Evolutionary conservation across 2,888 invertebrate species (phyloP), one percentile per base, ranked within the genome.

Genomic region (Pseudanteris insignis): DNA sequence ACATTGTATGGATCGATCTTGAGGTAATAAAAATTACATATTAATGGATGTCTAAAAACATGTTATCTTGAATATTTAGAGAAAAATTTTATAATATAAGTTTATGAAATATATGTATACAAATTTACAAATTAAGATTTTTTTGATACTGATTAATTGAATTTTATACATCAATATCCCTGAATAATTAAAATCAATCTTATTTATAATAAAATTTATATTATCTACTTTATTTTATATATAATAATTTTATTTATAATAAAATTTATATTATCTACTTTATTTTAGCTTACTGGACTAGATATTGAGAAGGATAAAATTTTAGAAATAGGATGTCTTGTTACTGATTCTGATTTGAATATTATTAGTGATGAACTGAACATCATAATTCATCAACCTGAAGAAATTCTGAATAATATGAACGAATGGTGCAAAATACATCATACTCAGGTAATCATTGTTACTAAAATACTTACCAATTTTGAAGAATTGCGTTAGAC

Each of bases 281-380:
- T n/a, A n/a, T 21, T 21, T 21, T 72, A 89, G 88, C 93, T 98
- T 94, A 93, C 95, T 5, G 97, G 97, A 0, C 81, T 97, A 9
- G 86, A 96, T 75, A 76, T 89, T 36, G 83, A 88, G 0, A 86
- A 81, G 41, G 89, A 94, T 72, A 85, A 88, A 63, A 91, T 98
- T 44, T 79, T 98, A 71, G 97, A 98, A 84, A 86, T 96, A 47
- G 92, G 94, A 0, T 92, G 94, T 75, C 75, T 97, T 18, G 84
- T 98, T 46, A 97, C 97, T 0, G 93, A 96, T 75, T 82, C 84
- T 7, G 75, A 93, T 43, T 81, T 96, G 9, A 88, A 92, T 67
- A 76, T 92, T 5, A 80, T 93, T 25, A 91, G 90, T 2, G 86
- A 86, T 74, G 89, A 89, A 3, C 91, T 92, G 0, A 83, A 88